Evolutionary conservation across 2,113 vertebrate species (phyloP), one percentile per base, ranked within the genome.

Genomic region (Budorcas taxicolor): DNA sequence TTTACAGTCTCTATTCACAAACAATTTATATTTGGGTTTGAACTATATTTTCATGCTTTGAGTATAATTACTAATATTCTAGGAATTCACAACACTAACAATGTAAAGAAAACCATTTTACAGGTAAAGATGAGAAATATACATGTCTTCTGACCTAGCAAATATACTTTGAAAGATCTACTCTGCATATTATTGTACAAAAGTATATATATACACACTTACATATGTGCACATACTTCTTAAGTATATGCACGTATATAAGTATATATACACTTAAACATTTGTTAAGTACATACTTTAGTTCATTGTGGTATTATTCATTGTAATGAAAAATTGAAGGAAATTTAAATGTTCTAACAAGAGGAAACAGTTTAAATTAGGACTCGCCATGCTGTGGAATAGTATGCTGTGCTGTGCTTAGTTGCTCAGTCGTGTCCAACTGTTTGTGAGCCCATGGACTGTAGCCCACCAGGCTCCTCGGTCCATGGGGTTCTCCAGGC

Each of bases 41-140:
- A 93, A 58, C 47, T 90, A 17, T 64, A 78, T 95, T 94, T 96
- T 96, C 50, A 74, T 90, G 31, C 14, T 93, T 94, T 94, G 40
- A 74, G 9, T 64, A 88, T 83, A 80, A 82, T 82, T 89, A 10
- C 16, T 14, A 91, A 14, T 93, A 80, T 95, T 91, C 62, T 87
- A 55, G 57, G 21, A 91, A 94, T 83, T 93, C 52, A 95, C 12
- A 95, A 7, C 10, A 47, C 29, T 92, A 64, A 74, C 27, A 84
- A 93, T 36, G 9, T 47, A 82, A 95, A 82, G 81, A 92, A 94
- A 95, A 76, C 14, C 16, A 53, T 91, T 92, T 93, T 25, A 64
- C 6, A 93, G 43, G 62, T 78, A 57, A 92, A 74, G 90, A 55
- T 62, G 71, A 84, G 25, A 96, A 94, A 27, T 95, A 58, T 53